Evolutionary conservation across 2,888 invertebrate species (phyloP), one percentile per base, ranked within the genome.

Genomic region (Drymonia ruficornis): DNA sequence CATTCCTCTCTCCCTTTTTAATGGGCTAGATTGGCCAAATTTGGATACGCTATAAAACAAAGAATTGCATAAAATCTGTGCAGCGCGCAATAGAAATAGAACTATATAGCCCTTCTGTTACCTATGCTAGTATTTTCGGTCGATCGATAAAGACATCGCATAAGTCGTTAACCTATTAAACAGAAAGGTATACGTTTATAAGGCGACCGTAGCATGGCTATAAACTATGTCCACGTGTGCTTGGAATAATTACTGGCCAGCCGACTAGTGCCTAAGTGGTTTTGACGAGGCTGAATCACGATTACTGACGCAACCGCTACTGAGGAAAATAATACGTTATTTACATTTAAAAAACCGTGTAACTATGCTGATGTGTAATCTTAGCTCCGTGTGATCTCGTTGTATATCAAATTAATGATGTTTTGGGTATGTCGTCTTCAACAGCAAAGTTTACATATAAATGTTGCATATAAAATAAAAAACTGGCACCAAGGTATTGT

Each of bases 151-250:
- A 83, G 78, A 81, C 77, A 81, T 70, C 68, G 66, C 72, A 74
- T 75, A 79, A 83, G 85, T 84, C 86, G 84, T 87, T 87, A 87
- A 87, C 84, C 87, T 85, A 88, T 86, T 86, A 86, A 87, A 81
- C 78, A 83, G 81, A 84, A 85, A 84, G 82, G 81, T 78, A 80
- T 80, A 76, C 80, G 78, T 83, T 86, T 83, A 84, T 83, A 81
- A 87, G 81, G 80, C 84, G 76, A 70, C 74, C 80, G 84, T 80
- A 83, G 84, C 77, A 74, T 83, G 76, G 72, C 72, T 80, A 83
- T 89, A 87, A 87, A 84, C 77, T 77, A 80, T 83, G 82, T 85
- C 84, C 89, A 89, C 88, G 88, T 91, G 89, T 89, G 88, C 81
- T 84, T 77, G 70, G 90, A 91, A 91, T 91, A 89, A 89, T 89